Evolutionary conservation across 2,797 vertebrate genomes (phyloP).

Genomic region (Zenarchopterus dispar): DNA sequence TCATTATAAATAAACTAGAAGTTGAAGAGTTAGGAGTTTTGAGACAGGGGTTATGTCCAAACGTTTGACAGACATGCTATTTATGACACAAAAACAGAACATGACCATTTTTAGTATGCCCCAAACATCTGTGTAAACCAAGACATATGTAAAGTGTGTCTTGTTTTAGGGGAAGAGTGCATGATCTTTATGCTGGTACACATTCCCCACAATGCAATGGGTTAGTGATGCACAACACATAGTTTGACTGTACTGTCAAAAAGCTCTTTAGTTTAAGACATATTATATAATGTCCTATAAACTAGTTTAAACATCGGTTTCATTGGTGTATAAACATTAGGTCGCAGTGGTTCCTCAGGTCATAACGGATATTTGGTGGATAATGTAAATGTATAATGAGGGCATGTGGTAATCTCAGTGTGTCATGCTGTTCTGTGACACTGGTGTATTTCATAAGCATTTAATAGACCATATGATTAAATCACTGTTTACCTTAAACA

Average conservation of each 20-base stretch:
- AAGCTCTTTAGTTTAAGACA: too few species aligned
- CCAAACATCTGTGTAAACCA: neutral
- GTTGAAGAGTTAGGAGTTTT: too few species aligned
- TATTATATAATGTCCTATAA: too few species aligned
- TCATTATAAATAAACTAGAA: too few species aligned
- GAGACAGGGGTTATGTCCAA: too few species aligned
- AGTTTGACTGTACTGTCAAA: too few species aligned
- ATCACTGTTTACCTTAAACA: neutral
- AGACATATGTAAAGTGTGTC: neutral
- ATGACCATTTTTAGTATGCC: neutral
- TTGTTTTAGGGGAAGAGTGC: neutral
- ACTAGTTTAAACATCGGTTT: too few species aligned
- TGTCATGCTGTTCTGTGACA: neutral
- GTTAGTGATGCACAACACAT: too few species aligned
- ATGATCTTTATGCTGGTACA: too few species aligned
- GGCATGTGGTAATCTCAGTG: too few species aligned
- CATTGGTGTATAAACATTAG: neutral
- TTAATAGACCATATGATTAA: neutral
- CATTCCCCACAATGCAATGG: too few species aligned
- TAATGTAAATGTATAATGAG: neutral
- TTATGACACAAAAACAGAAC: neutral
- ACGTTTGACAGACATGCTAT: too few species aligned
- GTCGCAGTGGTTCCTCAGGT: neutral
- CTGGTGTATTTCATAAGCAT: conserved; percentile 1
- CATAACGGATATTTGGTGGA: neutral